Evolutionary conservation across 2,113 vertebrate genomes (phyloP), one percentile per base, ranked within the genome.

Genomic region (Urocynchramus pylzowi): DNA sequence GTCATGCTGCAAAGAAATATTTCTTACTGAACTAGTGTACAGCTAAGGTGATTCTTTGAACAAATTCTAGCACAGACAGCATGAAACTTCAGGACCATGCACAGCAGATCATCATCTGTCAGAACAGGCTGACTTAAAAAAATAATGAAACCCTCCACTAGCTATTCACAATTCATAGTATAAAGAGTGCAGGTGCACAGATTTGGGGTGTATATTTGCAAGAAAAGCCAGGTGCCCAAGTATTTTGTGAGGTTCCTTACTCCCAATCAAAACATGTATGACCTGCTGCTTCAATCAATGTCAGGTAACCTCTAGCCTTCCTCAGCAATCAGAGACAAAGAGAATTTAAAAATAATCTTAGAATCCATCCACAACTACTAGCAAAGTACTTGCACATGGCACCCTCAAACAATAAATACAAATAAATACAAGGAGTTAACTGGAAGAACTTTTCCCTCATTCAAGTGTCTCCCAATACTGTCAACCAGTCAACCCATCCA

Each of bases 301-400:
- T 53, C 60, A 74, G 22, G 37, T 30, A 37, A n/a, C 28, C 42
- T 60, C 16, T 45, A 74, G 14, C 26, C 28, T 41, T 47, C 2
- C 7, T 17, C 42, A 63, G 10, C 33, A 76, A 64, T 47, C 26
- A 44, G 45, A 74, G 39, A 27, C 4, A 54, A 47, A 45, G 9
- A 53, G 3, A 6, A 37, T 31, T 56, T 49, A 6, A 13, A 26
- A 79, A 23, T 39, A 24, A 50, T 65, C 89, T 93, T 56, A 64
- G 44, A 89, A 95, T 60, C 31, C 13, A 67, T 26, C 18, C 39
- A 50, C 26, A 70, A 45, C 21, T 21, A 26, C 13, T 42, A 85
- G 39, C 10, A 52, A 90, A 89, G 41, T 23, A 69, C 10, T 44
- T 45, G 30, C 24, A 64, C 0, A 0, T 14, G 9, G 9, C 49